phyloP scores from a whole-genome alignment of 2,113 vertebrate genomes.

The Grammomys dolichurus region DNA sequence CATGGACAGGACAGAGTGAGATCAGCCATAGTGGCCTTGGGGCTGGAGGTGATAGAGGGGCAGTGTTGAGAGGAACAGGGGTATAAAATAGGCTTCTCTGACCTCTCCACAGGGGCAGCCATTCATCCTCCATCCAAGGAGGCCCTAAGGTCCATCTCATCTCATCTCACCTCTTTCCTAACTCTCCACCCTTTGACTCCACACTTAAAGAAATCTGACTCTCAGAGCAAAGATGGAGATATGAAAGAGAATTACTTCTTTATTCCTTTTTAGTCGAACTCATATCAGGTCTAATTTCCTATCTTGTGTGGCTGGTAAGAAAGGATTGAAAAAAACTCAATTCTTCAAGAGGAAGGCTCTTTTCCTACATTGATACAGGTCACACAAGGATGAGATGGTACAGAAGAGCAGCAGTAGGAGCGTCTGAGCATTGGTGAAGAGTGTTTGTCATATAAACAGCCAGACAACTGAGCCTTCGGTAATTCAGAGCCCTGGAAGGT shows the following conservation, averaged over 20 bases:
- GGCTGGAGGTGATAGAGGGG: background rate
- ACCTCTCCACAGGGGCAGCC: background rate
- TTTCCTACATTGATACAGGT: background rate
- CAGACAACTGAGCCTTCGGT: background rate
- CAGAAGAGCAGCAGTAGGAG: background rate
- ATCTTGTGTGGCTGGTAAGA: background rate
- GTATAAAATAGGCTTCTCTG: background rate
- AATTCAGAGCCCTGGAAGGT: background rate
- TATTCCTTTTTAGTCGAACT: background rate
- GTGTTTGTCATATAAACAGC: background rate
- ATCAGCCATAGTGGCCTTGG: background rate
- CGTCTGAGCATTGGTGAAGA: background rate
- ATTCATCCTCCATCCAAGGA: too few species aligned
- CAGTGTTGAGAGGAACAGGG: background rate
- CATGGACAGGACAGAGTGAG: background rate
- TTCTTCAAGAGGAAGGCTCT: background rate
- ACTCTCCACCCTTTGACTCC: background rate
- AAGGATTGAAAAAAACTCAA: too few species aligned
- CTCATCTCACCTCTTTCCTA: background rate
- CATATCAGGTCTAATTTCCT: background rate
- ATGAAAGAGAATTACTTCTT: background rate
- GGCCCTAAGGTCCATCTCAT: background rate
- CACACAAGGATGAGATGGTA: background rate
- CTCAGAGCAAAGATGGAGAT: background rate
- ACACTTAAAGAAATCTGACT: background rate